Base-by-base conservation (phyloP, 2,113 vertebrate genomes). In the Beaufortia kweichowensis region DNA sequence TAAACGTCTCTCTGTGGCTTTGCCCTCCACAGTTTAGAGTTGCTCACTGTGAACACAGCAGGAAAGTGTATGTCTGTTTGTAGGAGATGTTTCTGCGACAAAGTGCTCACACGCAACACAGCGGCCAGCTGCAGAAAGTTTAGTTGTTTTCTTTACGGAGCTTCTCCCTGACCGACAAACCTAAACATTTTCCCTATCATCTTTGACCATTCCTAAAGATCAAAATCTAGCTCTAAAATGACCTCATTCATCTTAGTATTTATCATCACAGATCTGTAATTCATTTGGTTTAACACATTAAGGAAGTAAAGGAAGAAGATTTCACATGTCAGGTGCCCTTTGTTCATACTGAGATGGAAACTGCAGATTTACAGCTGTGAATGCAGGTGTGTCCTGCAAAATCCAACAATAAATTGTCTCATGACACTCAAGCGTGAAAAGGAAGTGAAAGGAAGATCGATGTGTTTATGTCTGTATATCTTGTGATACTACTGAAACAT, bases 81-180 rank as follows among this genome's bases (percentile, higher is more conserved):
- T 59, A 31, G 23, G 57, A 72, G 60, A 72, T 35, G 50, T 46
- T 56, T 76, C 59, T 63, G 59, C 48, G 53, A 77, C 63, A 66
- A 66, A 62, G 55, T 23, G 57, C 60, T 75, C 69, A 78, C 76
- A 78, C 29, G 70, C 63, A 70, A 75, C 76, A 63, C 64, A 74
- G 50, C 19, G 6, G 50, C 64, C 71, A 82, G 76, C 81, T 79
- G 75, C 63, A 62, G 26, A 41, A 50, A 64, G 63, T 29, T 70
- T 11, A 55, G 50, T 72, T 69, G 62, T 75, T 78, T 78, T 77
- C 57, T 24, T 48, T 35, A 63, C 67, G 61, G 53, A 64, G 29
- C 39, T 63, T 65, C 59, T 60, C 76, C 35, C 59, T 71, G 29
- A 48, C 60, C 12, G 48, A 76, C 61, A 64, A 72, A 77, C 77